Conservation (phyloP, 2,113 vertebrate genomes). For the Tenebrosternarchus preto region DNA sequence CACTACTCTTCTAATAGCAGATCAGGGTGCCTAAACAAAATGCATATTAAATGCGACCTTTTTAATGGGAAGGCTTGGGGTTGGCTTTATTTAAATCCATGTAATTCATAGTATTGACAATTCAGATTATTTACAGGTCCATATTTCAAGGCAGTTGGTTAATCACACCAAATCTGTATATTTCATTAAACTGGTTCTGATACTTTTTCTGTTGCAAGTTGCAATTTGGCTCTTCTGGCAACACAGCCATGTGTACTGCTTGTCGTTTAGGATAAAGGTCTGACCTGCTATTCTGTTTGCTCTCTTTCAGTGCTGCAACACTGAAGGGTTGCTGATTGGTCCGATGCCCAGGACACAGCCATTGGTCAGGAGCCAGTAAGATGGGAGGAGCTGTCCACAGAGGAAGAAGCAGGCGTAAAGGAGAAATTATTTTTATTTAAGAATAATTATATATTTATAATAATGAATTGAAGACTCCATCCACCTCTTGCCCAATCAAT, state of each 20-base stretch:
- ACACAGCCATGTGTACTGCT: background rate
- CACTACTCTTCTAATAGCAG: background rate
- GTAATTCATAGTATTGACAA: background rate
- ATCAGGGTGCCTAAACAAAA: background rate
- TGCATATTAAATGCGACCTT: background rate
- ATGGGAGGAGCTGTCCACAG: conserved; percentile 61
- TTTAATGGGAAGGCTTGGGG: background rate
- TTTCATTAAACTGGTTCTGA: background rate
- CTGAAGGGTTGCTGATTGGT: conserved; percentile 83
- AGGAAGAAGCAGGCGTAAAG: conserved; percentile 70
- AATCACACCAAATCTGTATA: background rate
- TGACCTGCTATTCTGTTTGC: conserved; percentile 63
- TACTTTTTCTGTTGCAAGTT: background rate
- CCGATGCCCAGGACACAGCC: conserved; percentile 70
- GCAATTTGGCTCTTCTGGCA: background rate
- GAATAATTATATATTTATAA: conserved; percentile 81
- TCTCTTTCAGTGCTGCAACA: conserved; percentile 84
- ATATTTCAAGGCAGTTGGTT: background rate
- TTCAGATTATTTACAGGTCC: background rate
- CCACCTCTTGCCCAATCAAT: conserved; percentile 38
- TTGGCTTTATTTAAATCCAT: background rate
- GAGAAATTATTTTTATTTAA: conserved; percentile 77
- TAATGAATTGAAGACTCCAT: conserved; percentile 62
- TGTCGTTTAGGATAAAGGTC: background rate
- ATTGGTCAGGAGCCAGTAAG: conserved; percentile 54